Evolutionary conservation across 2,113 vertebrate genomes (phyloP).

Genomic region (Plecturocebus donacophilus): DNA sequence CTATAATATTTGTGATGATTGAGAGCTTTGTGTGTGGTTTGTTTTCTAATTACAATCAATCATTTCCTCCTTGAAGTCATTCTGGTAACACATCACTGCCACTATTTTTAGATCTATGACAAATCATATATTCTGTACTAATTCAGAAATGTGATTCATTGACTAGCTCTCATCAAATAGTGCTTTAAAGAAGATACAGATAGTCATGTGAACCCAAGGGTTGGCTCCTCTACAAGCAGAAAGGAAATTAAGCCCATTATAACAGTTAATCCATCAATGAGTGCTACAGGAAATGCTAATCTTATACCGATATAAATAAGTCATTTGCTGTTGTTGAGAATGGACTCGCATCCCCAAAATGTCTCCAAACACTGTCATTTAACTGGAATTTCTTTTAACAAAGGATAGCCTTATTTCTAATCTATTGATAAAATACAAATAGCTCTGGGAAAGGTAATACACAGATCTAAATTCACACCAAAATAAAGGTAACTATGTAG

Average conservation of each 20-base stretch:
- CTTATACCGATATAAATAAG: not conserved
- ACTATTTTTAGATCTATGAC: constrained; percentile 67
- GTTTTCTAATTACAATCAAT: constrained; percentile 79
- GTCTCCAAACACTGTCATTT: not conserved
- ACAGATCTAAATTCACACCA: not conserved
- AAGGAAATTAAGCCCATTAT: constrained; percentile 29
- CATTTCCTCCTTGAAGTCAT: constrained; percentile 71
- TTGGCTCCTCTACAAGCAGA: constrained; percentile 28
- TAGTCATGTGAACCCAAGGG: not conserved
- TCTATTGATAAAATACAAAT: constrained; percentile 1
- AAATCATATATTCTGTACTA: constrained; percentile 43
- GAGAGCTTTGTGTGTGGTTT: constrained; percentile 72
- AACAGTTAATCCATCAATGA: not conserved
- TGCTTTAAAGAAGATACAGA: constrained; percentile 27
- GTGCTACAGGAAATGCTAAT: not conserved
- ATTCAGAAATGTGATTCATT: constrained; percentile 62
- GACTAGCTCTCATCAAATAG: constrained; percentile 41
- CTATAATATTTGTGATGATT: constrained; percentile 73
- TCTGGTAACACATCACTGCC: constrained; percentile 55
- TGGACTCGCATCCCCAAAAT: not conserved
- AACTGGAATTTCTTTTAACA: not conserved
- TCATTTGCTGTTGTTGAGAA: not conserved
- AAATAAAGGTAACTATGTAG: not conserved
- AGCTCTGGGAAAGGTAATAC: not conserved
- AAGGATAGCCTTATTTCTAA: not conserved